These are phyloP conservation scores for Hypanus sabinus DNA, from an alignment of 2,113 vertebrate genomes.

Conservation along the genomic window DNA sequence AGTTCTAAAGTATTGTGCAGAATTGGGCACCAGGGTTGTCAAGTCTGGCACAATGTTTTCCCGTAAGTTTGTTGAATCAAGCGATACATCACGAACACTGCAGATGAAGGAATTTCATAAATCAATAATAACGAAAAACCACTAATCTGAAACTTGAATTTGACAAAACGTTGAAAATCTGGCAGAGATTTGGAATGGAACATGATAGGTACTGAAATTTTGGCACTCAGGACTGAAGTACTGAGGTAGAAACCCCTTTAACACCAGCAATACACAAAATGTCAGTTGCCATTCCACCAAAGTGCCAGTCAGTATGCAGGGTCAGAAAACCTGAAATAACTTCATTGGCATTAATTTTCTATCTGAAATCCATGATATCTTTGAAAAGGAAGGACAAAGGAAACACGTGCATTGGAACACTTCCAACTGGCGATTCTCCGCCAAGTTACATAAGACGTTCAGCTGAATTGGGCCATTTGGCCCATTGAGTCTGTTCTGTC, in stretches of 20 bases:
- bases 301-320: too few species aligned
- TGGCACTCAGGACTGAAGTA: background rate
- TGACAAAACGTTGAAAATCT: background rate
- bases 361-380: too few species aligned
- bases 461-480: too few species aligned
- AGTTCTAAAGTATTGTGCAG: background rate
- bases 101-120: background rate
- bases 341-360: too few species aligned
- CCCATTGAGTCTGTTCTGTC: too few species aligned
- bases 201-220: background rate
- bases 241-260: background rate
- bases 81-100: background rate
- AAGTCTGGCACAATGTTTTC: background rate
- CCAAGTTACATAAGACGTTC: too few species aligned
- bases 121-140: too few species aligned
- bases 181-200: background rate
- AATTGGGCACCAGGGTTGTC: background rate
- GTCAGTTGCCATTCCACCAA: background rate
- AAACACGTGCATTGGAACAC: too few species aligned
- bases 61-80: too few species aligned
- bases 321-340: too few species aligned
- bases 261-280: background rate
- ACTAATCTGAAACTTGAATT: background rate
- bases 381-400: too few species aligned
- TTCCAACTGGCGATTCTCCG: too few species aligned